These are phyloP conservation scores for Lycorma delicatula DNA, from an alignment of 1,140 invertebrate species.

Conservation along the genomic window DNA sequence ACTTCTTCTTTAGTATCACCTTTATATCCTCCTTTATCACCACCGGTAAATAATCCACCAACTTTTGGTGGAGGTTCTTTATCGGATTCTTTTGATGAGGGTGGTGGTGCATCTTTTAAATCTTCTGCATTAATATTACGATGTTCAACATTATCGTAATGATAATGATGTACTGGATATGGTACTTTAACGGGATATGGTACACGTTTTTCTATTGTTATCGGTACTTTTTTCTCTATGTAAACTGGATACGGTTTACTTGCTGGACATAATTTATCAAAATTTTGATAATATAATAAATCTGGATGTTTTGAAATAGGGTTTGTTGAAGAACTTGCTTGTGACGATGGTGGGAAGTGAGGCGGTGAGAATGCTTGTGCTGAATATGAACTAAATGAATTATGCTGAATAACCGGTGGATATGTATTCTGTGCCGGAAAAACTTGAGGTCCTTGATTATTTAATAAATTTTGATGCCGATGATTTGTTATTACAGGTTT, in stretches of 20 bases:
- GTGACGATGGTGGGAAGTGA: background rate
- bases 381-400: background rate
- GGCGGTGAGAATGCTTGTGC: background rate
- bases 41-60: background rate
- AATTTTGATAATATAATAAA: background rate
- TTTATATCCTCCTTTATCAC: background rate
- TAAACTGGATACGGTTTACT: background rate
- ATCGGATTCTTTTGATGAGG: background rate
- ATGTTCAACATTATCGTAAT: background rate
- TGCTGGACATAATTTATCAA: background rate
- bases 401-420: background rate
- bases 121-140: background rate
- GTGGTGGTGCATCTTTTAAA: background rate
- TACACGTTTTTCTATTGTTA: background rate
- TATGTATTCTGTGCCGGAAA: background rate
- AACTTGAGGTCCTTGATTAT: background rate
- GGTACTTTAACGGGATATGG: background rate
- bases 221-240: conserved; percentile 1
- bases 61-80: background rate
- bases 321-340: background rate
- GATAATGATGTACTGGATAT: background rate
- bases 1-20: background rate
- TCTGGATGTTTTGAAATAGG: background rate
- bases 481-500: too few relatives aligned
- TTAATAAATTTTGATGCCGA: background rate